A percentile compares a stretch with the other conserved stretches of the same genome.
Evolutionary conservation across 2,113 vertebrate species (phyloP).

Genomic region (Numenius arquata): DNA sequence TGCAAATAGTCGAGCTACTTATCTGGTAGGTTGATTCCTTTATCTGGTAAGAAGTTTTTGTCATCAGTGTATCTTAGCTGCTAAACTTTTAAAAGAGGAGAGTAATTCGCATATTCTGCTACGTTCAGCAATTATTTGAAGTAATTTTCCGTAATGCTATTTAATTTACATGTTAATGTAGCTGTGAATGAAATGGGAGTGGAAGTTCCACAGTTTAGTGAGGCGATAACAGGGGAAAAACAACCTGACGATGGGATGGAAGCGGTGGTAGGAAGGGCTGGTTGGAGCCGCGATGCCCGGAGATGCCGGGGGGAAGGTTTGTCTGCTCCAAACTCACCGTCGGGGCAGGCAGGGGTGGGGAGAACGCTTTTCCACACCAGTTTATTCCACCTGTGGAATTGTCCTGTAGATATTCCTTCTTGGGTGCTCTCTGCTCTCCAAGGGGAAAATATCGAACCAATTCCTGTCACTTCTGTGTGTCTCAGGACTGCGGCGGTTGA

Average conservation of each 20-base stretch:
- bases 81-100: background rate
- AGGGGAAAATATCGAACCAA: background rate
- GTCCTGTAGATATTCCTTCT: background rate
- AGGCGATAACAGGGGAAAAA: accelerated
- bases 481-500: background rate
- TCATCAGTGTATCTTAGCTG: background rate
- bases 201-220: background rate
- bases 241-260: accelerated
- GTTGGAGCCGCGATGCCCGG: accelerated
- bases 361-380: accelerated
- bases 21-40: background rate
- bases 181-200: accelerated
- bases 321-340: accelerated
- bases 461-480: background rate
- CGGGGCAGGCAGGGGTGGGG: background rate
- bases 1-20: background rate
- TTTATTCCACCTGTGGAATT: background rate
- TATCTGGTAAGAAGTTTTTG: background rate
- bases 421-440: background rate
- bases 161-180: accelerated
- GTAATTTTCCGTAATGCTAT: background rate
- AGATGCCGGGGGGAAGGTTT: background rate
- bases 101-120: accelerated
- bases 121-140: background rate
- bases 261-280: background rate